Percentiles rank a stretch among this genome's conserved stretches.
These are phyloP conservation scores for Pseudoatta argentina DNA, from an alignment of 1,140 invertebrate species.

Conservation along the genomic window DNA sequence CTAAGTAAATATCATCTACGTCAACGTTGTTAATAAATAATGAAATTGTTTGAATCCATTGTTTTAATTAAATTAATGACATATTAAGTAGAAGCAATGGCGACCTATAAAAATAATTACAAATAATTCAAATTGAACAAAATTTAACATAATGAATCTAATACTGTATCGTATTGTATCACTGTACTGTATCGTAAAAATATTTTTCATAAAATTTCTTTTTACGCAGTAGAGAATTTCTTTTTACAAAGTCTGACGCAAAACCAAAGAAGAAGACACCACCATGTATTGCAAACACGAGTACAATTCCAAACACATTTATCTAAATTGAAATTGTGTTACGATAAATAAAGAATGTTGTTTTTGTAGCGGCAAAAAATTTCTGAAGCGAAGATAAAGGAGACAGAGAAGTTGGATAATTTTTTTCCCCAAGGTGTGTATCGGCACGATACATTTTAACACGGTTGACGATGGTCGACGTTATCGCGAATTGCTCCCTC, in stretches of 20 bases:
- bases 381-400: background rate
- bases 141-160: too few relatives aligned
- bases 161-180: background rate
- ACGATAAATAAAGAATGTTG: conserved; percentile 2
- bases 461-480: background rate
- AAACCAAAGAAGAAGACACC: background rate
- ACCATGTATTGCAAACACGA: background rate
- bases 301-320: background rate
- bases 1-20: too few relatives aligned
- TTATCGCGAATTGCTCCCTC: conserved; percentile 13
- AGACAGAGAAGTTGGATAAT: background rate
- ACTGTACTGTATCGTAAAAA: background rate
- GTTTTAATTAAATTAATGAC: too few relatives aligned
- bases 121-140: too few relatives aligned
- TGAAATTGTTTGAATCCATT: too few relatives aligned
- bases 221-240: background rate
- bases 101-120: too few relatives aligned
- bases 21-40: too few relatives aligned
- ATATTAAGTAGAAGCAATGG: too few relatives aligned
- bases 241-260: background rate
- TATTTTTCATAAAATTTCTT: background rate
- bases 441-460: background rate
- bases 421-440: background rate
- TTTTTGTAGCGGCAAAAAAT: background rate
- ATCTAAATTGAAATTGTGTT: conserved; percentile 1